phyloP scores from a whole-genome alignment of 2,797 vertebrate species.

The Chlorospingus semifuscus region DNA sequence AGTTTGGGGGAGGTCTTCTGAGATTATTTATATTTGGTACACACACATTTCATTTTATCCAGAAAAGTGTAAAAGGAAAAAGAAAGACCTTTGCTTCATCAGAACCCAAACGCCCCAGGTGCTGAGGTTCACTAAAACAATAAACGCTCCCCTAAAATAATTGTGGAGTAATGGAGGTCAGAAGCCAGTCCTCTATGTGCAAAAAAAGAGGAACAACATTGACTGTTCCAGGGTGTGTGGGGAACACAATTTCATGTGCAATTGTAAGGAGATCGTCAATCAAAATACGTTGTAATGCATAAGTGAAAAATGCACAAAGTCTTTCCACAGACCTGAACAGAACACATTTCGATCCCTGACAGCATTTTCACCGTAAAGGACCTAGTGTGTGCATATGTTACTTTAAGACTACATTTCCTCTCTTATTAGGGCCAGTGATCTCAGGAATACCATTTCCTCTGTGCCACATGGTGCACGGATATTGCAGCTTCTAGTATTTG shows the following conservation, averaged over 20 bases:
- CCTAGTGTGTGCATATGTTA: neutral
- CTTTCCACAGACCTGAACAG: neutral
- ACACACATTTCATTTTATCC: neutral
- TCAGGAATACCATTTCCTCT: constrained; percentile 36
- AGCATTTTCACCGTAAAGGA: neutral
- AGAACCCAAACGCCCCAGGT: neutral
- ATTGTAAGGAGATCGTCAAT: neutral
- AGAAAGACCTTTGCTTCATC: neutral
- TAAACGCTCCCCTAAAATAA: neutral
- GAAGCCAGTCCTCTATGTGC: neutral
- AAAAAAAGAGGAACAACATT: neutral
- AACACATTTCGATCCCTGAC: neutral
- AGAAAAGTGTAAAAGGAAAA: neutral
- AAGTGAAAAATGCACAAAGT: neutral
- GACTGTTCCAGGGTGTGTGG: neutral
- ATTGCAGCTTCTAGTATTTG: constrained; percentile 34
- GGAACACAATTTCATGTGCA: neutral
- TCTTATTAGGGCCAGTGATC: neutral
- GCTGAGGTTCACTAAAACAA: neutral
- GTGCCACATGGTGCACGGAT: neutral
- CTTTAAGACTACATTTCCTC: constrained; percentile 8
- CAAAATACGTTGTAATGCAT: neutral
- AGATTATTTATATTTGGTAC: neutral
- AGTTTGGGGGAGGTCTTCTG: neutral
- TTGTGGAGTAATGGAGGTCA: neutral